Evolutionary conservation across 2,113 vertebrate genomes (phyloP).

Genomic region (Hoplias malabaricus): DNA sequence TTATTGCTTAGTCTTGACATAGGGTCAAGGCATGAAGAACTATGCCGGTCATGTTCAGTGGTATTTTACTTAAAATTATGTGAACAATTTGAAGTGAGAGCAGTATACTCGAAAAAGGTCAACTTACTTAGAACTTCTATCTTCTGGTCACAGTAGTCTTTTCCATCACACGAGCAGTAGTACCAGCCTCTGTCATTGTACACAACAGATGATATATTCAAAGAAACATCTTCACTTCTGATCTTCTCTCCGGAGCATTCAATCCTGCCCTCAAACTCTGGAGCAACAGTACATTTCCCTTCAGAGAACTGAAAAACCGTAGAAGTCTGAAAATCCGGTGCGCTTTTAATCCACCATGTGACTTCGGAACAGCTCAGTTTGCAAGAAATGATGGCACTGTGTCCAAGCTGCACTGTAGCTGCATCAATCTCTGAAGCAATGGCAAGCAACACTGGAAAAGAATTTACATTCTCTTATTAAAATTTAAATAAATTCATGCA

Average conservation of each 20-base stretch:
- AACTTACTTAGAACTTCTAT: conserved; percentile 29
- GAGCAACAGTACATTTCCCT: background rate
- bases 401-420: background rate
- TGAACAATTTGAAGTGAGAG: too few species aligned
- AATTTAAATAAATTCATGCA: too few species aligned
- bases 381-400: background rate
- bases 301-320: background rate
- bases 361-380: background rate
- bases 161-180: background rate
- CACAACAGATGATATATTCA: background rate
- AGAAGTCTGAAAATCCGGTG: background rate
- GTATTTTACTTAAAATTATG: too few species aligned
- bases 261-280: background rate
- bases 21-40: too few species aligned
- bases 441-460: background rate
- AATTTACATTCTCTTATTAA: background rate
- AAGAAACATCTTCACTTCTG: background rate
- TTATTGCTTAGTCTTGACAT: too few species aligned
- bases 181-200: conserved; percentile 41
- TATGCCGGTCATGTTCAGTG: too few species aligned
- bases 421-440: background rate
- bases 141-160: background rate
- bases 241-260: background rate
- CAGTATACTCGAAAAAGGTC: too few species aligned
- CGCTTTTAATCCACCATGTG: background rate